Conservation (phyloP, 2,888 invertebrate species). For the Atethmia centrago region DNA sequence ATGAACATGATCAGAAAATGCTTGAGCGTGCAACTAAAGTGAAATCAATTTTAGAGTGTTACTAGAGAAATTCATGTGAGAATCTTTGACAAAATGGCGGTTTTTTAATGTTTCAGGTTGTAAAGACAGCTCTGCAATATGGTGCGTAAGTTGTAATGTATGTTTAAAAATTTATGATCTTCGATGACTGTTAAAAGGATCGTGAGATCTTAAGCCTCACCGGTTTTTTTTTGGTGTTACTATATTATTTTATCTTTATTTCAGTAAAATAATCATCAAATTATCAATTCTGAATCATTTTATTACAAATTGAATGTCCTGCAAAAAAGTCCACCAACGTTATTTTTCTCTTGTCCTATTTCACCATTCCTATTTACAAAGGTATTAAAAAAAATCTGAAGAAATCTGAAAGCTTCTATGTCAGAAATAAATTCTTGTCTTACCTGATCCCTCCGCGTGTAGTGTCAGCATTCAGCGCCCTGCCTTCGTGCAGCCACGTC, state of each 20-base stretch:
- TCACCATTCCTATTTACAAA: neutral
- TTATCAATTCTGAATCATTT: neutral
- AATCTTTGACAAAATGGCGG: neutral
- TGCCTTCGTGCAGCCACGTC: constrained; percentile 92
- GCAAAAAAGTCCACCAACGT: neutral
- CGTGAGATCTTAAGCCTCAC: neutral
- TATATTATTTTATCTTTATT: neutral
- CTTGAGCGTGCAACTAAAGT: constrained; percentile 10
- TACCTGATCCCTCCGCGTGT: constrained; percentile 92
- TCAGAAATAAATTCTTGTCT: neutral
- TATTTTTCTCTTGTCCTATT: neutral
- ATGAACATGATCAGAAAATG: constrained; percentile 28
- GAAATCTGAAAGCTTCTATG: neutral
- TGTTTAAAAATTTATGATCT: neutral
- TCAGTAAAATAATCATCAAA: too few species aligned
- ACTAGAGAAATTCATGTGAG: neutral
- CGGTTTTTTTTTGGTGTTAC: neutral
- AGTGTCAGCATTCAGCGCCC: constrained; percentile 92
- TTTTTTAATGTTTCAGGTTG: neutral
- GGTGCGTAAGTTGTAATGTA: too few species aligned
- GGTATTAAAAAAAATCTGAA: neutral
- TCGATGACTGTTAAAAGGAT: neutral
- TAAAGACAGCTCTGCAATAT: neutral
- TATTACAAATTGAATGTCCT: neutral
- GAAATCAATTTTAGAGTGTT: constrained; percentile 9